Evolutionary conservation across 2,113 vertebrate genomes (phyloP).

Genomic region (Podocnemis expansa): DNA sequence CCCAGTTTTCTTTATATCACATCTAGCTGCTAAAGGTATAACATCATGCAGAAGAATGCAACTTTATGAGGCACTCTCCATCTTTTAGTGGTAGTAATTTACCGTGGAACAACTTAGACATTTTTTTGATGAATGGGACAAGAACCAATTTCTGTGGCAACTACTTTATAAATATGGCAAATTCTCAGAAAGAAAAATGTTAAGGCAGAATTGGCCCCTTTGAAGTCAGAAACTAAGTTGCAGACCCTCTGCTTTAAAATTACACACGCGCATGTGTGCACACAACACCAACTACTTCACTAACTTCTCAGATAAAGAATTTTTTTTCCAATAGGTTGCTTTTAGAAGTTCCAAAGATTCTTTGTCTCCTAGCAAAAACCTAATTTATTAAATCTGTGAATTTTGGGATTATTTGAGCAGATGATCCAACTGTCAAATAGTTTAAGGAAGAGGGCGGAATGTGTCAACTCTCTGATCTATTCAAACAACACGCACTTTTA

Average conservation of each 20-base stretch:
- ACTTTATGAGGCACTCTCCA: not conserved
- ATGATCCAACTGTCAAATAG: not conserved
- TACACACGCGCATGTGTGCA: not conserved
- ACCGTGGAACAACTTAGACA: not conserved
- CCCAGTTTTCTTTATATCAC: not conserved
- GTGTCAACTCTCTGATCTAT: not conserved
- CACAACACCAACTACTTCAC: not conserved
- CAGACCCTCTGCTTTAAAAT: not conserved
- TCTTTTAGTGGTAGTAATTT: not conserved
- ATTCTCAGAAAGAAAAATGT: not conserved
- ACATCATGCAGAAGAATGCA: not conserved
- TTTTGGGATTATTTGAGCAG: not conserved
- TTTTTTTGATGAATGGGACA: not conserved
- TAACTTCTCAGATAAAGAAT: not conserved
- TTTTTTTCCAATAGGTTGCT: not conserved
- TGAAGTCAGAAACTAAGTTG: not conserved
- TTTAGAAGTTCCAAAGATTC: not conserved
- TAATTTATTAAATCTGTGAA: not conserved
- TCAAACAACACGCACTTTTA: not conserved
- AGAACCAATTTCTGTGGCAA: not conserved
- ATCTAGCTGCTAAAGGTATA: not conserved
- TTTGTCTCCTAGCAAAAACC: not conserved
- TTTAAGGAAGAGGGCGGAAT: not conserved
- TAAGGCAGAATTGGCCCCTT: not conserved
- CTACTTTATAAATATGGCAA: not conserved